Evolutionary conservation across 2,113 vertebrate genomes (phyloP).

Genomic region (Eleginops maclovinus): DNA sequence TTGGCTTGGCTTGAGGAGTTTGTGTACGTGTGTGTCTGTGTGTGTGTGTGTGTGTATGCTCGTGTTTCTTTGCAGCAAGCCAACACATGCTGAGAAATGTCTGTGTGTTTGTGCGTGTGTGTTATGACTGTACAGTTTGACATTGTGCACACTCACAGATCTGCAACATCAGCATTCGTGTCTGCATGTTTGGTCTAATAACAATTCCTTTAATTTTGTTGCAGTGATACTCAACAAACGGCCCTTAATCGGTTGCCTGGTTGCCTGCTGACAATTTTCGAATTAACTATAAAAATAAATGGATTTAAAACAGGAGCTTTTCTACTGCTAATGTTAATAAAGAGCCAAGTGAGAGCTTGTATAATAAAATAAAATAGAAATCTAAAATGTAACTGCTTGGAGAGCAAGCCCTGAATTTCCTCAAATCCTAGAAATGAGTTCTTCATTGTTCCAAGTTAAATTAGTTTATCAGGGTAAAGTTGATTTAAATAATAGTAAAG

Average conservation of each 20-base stretch:
- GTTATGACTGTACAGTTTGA: constrained; percentile 52
- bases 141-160: constrained; percentile 25
- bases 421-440: neutral
- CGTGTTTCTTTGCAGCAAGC: constrained; percentile 36
- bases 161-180: constrained; percentile 42
- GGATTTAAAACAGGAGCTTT: no score
- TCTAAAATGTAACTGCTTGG: no score
- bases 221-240: no score
- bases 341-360: no score
- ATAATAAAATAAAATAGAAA: no score
- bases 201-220: neutral
- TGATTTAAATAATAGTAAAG: no score
- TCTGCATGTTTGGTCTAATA: constrained; percentile 10
- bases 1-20: constrained; percentile 27
- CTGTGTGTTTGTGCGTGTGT: constrained; percentile 3
- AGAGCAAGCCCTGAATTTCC: no score
- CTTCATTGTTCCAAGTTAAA: neutral
- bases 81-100: constrained; percentile 56
- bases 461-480: neutral
- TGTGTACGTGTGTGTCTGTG: constrained; percentile 5
- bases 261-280: no score
- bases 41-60: constrained; percentile 5
- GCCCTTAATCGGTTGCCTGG: no score
- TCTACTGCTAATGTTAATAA: no score
- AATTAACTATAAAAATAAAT: no score